Evolutionary conservation across 2,113 vertebrate species (phyloP).

Genomic region (Corythaixoides concolor): DNA sequence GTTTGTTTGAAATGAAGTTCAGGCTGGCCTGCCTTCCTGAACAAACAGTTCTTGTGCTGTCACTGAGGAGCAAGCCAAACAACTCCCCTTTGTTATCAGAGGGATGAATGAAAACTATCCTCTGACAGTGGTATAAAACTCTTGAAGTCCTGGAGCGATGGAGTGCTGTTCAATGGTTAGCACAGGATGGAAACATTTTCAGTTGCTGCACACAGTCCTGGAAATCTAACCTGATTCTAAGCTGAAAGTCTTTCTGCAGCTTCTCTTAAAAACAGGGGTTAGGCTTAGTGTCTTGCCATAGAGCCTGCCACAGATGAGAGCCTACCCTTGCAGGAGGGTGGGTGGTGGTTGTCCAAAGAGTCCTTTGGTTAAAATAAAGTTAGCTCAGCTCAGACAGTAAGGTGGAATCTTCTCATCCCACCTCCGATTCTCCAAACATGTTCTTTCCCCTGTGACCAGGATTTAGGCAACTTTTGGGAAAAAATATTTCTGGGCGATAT

Average conservation of each 20-base stretch:
- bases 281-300: neutral
- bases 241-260: neutral
- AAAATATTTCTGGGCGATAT: neutral
- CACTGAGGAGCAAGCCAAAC: constrained; percentile 7
- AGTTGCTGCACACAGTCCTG: neutral
- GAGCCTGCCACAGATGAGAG: neutral
- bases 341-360: neutral
- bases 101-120: constrained; percentile 35
- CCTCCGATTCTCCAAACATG: neutral
- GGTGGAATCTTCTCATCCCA: neutral
- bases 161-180: neutral
- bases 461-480: neutral
- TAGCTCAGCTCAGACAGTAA: neutral
- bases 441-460: neutral
- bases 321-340: neutral
- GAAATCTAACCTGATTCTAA: neutral
- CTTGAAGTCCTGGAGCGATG: neutral
- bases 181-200: neutral
- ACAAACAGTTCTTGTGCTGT: constrained; percentile 40
- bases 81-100: constrained; percentile 5
- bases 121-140: neutral
- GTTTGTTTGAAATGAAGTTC: constrained; percentile 43
- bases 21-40: constrained; percentile 33
- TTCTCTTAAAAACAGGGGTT: neutral
- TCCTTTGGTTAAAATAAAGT: neutral